phyloP scores from a whole-genome alignment of 2,888 invertebrate species.

The Drosophila mayaguana region DNA sequence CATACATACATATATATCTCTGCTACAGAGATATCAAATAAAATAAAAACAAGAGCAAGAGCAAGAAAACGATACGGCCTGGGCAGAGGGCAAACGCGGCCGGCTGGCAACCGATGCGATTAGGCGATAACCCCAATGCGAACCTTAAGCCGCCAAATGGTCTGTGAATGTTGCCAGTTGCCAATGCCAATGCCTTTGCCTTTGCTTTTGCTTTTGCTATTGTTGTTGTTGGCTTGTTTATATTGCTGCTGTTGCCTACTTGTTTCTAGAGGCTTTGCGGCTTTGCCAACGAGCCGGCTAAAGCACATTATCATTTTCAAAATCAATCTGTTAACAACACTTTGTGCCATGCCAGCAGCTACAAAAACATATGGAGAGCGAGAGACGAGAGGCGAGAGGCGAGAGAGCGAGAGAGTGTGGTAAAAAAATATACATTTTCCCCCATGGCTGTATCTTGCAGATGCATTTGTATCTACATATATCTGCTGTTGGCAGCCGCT shows the following conservation, averaged over 20 bases:
- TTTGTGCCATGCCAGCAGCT: constrained; percentile 53
- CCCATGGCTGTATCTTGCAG: constrained; percentile 19
- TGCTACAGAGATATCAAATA: constrained; percentile 1
- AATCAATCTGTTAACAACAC: constrained; percentile 83
- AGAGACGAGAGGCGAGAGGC: background rate
- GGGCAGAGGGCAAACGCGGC: constrained; percentile 15
- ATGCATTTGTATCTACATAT: constrained; percentile 17
- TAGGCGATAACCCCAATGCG: constrained; percentile 78
- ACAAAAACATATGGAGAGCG: background rate
- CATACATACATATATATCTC: constrained; percentile 14
- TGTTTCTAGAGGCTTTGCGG: constrained; percentile 65
- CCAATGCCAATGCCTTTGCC: constrained; percentile 23
- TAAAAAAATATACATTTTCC: constrained; percentile 34
- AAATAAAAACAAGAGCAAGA: constrained; percentile 56
- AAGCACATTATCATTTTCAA: constrained; percentile 73
- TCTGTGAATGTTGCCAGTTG: constrained; percentile 76
- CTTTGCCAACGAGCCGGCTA: constrained; percentile 62
- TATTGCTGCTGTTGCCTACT: constrained; percentile 25
- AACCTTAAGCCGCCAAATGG: constrained; percentile 80
- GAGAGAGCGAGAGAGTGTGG: constrained; percentile 3
- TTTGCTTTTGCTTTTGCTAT: background rate
- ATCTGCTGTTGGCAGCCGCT: constrained; percentile 19
- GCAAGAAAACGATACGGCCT: constrained; percentile 48
- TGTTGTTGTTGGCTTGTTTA: constrained; percentile 21
- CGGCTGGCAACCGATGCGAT: constrained; percentile 68